phyloP scores from a whole-genome alignment of 2,888 invertebrate species.

The Idaea dimidiata region DNA sequence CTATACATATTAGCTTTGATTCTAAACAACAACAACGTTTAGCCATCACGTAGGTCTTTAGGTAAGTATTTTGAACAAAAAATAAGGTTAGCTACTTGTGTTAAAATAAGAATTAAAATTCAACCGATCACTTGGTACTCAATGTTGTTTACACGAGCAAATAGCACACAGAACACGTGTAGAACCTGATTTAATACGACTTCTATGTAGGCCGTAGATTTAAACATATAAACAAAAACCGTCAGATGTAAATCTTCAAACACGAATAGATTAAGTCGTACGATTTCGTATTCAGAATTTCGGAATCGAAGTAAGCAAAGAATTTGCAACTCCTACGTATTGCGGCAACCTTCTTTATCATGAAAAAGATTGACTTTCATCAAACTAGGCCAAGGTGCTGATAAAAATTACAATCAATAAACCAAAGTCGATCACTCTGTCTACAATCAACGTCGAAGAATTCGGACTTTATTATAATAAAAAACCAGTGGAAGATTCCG shows the following conservation, averaged over 20 bases:
- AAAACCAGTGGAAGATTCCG: constrained; percentile 5
- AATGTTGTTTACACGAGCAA: constrained; percentile 11
- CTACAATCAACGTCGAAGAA: constrained; percentile 20
- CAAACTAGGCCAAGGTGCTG: constrained; percentile 37
- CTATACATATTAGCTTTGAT: background rate
- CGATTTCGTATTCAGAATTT: background rate
- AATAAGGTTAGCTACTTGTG: background rate
- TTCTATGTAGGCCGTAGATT: background rate
- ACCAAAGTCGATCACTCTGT: constrained; percentile 15
- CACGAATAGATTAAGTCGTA: background rate
- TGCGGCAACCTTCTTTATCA: constrained; percentile 10
- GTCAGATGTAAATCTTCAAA: background rate
- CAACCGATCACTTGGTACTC: background rate
- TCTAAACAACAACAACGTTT: background rate
- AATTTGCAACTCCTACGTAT: constrained; percentile 2
- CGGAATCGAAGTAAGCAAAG: constrained; percentile 1
- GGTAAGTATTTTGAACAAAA: background rate
- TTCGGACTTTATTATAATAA: constrained; percentile 8
- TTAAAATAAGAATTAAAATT: background rate
- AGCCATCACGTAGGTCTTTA: background rate
- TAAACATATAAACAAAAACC: background rate
- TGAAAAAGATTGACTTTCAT: constrained; percentile 15
- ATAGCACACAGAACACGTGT: constrained; percentile 11
- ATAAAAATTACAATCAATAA: constrained; percentile 32
- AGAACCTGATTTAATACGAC: constrained; percentile 6